Conservation (phyloP, 2,888 invertebrate genomes). For the Caenorhabditis angaria region DNA sequence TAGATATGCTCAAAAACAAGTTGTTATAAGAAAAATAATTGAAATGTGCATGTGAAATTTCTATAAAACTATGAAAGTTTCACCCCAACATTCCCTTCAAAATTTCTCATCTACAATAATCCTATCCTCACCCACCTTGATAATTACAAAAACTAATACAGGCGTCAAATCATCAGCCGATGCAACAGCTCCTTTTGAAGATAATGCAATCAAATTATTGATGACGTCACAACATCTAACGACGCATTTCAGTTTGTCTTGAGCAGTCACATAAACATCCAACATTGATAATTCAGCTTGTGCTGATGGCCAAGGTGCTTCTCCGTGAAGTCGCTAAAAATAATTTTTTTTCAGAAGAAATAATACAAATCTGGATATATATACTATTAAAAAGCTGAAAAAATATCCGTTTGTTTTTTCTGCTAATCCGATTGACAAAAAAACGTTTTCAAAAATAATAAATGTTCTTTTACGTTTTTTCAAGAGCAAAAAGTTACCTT, state of each 20-base stretch:
- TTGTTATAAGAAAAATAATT: too few species aligned
- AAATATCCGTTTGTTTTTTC: background rate
- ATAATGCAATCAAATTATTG: constrained; percentile 89
- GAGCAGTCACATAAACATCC: constrained; percentile 81
- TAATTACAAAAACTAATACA: constrained; percentile 92
- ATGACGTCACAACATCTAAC: constrained; percentile 85
- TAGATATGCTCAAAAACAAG: too few species aligned
- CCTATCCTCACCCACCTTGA: constrained; percentile 73
- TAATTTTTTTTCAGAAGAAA: background rate
- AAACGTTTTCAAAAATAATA: background rate
- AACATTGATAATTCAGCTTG: constrained; percentile 88
- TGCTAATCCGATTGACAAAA: background rate
- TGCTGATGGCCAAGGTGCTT: constrained; percentile 94
- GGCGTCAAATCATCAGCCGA: constrained; percentile 93
- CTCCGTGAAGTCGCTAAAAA: constrained; percentile 80
- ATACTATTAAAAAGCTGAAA: constrained; percentile 22
- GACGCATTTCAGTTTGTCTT: constrained; percentile 51
- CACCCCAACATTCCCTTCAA: too few species aligned
- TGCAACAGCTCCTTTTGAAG: constrained; percentile 75
- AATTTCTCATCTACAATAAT: too few species aligned
- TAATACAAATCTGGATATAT: too few species aligned
- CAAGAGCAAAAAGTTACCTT: background rate
- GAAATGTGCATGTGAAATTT: too few species aligned
- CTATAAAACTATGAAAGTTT: too few species aligned
- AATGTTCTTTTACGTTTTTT: too few species aligned